Evolutionary conservation across 2,888 invertebrate genomes (phyloP).

Genomic region (Plutella xylostella): DNA sequence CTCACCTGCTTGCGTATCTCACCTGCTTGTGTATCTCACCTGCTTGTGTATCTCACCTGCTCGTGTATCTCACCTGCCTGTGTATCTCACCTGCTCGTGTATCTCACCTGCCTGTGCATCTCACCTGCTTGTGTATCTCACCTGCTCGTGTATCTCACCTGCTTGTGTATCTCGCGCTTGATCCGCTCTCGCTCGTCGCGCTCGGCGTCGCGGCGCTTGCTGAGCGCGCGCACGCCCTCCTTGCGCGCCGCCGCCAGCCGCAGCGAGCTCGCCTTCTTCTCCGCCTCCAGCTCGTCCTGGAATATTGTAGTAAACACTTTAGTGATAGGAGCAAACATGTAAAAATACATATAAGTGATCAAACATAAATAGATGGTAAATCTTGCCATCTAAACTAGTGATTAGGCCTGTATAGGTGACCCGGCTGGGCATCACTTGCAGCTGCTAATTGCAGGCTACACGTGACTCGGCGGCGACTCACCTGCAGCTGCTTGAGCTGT

Average conservation of each 20-base stretch:
- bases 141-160: slow-evolving; percentile 27
- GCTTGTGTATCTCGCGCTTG: slow-evolving; percentile 81
- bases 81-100: too few species aligned
- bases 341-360: too few species aligned
- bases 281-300: slow-evolving; percentile 46
- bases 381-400: too few species aligned
- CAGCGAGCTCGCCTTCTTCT: slow-evolving; percentile 76
- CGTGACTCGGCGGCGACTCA: not conserved
- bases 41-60: too few species aligned
- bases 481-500: not conserved
- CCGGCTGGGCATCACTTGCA: not conserved
- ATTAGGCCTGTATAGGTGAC: too few species aligned
- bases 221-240: slow-evolving; percentile 88
- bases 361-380: too few species aligned
- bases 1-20: too few species aligned
- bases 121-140: not conserved
- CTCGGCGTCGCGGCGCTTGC: slow-evolving; percentile 90
- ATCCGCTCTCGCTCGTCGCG: slow-evolving; percentile 90
- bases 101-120: too few species aligned
- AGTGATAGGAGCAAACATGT: too few species aligned
- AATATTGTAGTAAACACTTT: too few species aligned
- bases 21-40: too few species aligned
- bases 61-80: too few species aligned
- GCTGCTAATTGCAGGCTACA: not conserved
- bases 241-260: slow-evolving; percentile 85